Evolutionary conservation across 2,888 invertebrate species (phyloP), one percentile per base, ranked within the genome.

Genomic region (Lydus trimaculatus): DNA sequence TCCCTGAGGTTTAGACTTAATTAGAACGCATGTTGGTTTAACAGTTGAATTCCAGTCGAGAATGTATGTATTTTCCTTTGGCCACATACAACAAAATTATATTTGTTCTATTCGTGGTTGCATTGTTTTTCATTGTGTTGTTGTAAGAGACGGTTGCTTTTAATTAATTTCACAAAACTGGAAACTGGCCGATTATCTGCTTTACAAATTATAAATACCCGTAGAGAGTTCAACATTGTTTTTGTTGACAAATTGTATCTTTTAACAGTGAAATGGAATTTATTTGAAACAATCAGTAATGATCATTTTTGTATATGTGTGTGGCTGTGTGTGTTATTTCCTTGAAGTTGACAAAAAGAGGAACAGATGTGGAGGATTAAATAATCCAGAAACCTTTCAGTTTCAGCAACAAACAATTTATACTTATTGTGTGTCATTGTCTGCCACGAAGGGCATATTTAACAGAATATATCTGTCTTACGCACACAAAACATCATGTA

Each of bases 371-470:
- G 28, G 25, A 28, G 33, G 31, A 60, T 60, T 60, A 60, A 60
- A 60, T 31, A 60, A 31, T 36, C 33, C 28, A 36, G 60, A 60
- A 60, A 36, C 60, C 60, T 60, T 60, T 60, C 60, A 60, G 60
- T 60, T 60, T 31, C 60, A 60, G 33, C 23, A 31, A 36, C 36
- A 36, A 3, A 60, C 60, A 31, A 60, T 60, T 60, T 60, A 60
- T 60, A 33, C 20, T 31, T 36, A 60, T 60, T 36, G 60, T 28
- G 33, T 33, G 31, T 36, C 60, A 31, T 28, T 60, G 33, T 20
- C 60, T 25, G 36, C 33, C 36, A 60, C 25, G n/a, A 60, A 60
- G 31, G 17, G n/a, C 31, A 31, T 20, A n/a, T 60, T 60, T 31
- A 48, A 20, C 31, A 33, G 60, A 8, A 23, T 28, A 31, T 60